Percentiles rank a stretch among this genome's conserved stretches.
Conservation (phyloP, 2,797 vertebrate genomes). For the Artibeus lituratus region DNA sequence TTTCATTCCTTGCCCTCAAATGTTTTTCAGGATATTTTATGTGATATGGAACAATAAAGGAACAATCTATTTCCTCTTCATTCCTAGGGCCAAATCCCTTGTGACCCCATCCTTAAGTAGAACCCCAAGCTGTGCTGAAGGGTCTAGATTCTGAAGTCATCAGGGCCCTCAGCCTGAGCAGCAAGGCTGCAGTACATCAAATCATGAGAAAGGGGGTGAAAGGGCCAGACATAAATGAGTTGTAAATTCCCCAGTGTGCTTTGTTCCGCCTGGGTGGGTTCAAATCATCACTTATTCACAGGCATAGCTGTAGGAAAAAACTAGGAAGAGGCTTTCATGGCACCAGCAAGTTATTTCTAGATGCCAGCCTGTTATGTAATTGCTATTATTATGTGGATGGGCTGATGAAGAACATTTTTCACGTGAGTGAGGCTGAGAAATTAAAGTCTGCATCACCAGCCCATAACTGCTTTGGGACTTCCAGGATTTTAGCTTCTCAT, state of each 20-base stretch:
- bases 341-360: background rate
- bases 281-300: background rate
- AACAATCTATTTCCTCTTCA: background rate
- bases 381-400: background rate
- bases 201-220: background rate
- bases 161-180: background rate
- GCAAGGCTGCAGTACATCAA: background rate
- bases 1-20: background rate
- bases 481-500: background rate
- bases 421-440: background rate
- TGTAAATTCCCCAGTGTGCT: background rate
- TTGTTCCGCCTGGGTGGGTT: background rate
- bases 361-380: background rate
- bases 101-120: background rate
- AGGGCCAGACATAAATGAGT: background rate
- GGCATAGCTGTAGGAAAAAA: background rate
- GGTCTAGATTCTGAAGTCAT: background rate
- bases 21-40: background rate
- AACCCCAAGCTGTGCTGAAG: background rate
- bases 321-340: background rate
- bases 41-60: background rate
- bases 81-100: background rate
- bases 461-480: background rate
- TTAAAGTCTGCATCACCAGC: background rate
- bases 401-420: background rate